Evolutionary conservation across 1,140 invertebrate genomes (phyloP).

Genomic region (Drosophila burlai): DNA sequence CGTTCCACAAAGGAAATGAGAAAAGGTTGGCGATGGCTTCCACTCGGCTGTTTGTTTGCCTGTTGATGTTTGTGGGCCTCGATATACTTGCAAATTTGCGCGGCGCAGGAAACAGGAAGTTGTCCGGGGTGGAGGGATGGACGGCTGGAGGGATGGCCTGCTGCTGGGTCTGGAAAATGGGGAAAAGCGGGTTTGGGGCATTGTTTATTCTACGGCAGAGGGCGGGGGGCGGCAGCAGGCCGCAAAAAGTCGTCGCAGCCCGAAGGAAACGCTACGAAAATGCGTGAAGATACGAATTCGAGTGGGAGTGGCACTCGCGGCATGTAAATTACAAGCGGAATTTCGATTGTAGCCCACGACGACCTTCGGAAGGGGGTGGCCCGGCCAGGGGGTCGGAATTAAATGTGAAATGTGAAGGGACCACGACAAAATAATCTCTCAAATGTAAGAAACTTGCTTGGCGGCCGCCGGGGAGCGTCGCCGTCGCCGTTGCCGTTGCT

Average conservation of each 20-base stretch:
- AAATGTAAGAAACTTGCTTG: conserved; percentile 61
- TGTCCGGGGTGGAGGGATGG: conserved; percentile 30
- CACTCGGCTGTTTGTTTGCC: conserved; percentile 58
- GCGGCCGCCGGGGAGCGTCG: conserved; percentile 6
- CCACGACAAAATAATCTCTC: conserved; percentile 77
- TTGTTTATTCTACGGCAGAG: conserved; percentile 65
- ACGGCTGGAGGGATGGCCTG: neutral
- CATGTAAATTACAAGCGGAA: conserved; percentile 78
- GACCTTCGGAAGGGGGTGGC: conserved; percentile 10
- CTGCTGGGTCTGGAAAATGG: neutral
- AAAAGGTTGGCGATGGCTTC: conserved; percentile 75
- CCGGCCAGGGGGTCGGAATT: conserved; percentile 35
- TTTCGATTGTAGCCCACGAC: conserved; percentile 74
- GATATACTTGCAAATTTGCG: conserved; percentile 44
- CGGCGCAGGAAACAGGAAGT: conserved; percentile 72
- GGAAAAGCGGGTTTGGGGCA: conserved; percentile 30
- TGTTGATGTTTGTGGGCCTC: conserved; percentile 61
- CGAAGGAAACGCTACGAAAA: conserved; percentile 51
- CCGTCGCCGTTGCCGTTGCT: conserved; percentile 34
- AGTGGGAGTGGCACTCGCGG: conserved; percentile 33
- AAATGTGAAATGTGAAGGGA: conserved; percentile 74
- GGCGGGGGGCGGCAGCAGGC: conserved; percentile 4
- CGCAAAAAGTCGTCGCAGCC: conserved; percentile 42
- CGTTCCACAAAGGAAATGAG: conserved; percentile 69
- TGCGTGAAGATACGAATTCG: conserved; percentile 13